Evolutionary conservation across 2,797 vertebrate species (phyloP).

Genomic region (Champsocephalus esox): DNA sequence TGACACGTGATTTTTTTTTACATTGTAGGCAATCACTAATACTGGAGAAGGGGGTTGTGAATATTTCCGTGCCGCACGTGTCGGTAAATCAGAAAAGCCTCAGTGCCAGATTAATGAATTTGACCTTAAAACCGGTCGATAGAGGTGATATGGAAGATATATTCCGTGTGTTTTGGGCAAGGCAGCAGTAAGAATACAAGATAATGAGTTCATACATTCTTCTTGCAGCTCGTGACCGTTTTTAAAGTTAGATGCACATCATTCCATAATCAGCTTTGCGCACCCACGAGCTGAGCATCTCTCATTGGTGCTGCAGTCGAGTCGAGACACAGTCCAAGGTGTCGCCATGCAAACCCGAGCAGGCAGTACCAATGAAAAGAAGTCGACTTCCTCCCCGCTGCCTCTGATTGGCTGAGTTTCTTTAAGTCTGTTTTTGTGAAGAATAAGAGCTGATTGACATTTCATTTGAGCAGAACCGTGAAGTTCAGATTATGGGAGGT

Average conservation of each 20-base stretch:
- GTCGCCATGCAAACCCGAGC: constrained; percentile 60
- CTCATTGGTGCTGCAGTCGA: not conserved
- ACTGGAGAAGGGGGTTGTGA: not conserved
- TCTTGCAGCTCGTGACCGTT: not conserved
- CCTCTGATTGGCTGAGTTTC: constrained; percentile 51
- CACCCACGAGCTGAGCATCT: constrained; percentile 5
- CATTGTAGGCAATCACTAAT: not conserved
- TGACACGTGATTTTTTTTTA: constrained; percentile 15
- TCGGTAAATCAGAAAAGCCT: too few relatives aligned
- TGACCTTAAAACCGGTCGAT: too few relatives aligned
- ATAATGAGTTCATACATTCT: too few relatives aligned
- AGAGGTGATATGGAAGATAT: too few relatives aligned
- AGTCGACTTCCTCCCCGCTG: not conserved
- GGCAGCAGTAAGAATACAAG: too few relatives aligned
- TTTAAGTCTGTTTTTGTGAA: constrained; percentile 33
- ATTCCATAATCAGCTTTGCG: constrained; percentile 8
- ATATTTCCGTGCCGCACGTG: too few relatives aligned
- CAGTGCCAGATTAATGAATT: too few relatives aligned
- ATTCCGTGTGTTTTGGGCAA: too few relatives aligned
- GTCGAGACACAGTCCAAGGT: constrained; percentile 36
- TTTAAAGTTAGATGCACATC: constrained; percentile 34
- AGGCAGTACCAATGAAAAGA: constrained; percentile 51
- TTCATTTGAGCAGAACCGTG: constrained; percentile 25
- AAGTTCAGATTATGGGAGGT: constrained; percentile 31
- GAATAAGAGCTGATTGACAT: constrained; percentile 16